These are phyloP conservation scores for Lindbergichthys nudifrons DNA, from an alignment of 2,797 vertebrate species.

Conservation along the genomic window DNA sequence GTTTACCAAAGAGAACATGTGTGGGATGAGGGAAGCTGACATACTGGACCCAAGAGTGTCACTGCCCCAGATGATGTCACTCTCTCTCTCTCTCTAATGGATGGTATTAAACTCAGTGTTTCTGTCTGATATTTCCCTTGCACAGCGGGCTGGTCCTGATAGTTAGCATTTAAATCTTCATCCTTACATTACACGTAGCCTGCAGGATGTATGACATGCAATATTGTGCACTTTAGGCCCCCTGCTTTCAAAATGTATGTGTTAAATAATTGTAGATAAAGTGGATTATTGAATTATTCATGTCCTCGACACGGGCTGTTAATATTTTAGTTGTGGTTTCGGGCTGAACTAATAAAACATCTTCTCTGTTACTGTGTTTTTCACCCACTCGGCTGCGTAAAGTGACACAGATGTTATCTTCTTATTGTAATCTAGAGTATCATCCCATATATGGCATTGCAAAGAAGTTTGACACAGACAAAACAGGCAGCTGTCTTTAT, in stretches of 20 bases:
- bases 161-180: slow-evolving; percentile 15
- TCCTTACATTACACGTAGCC: slow-evolving; percentile 1
- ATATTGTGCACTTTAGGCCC: slow-evolving; percentile 3
- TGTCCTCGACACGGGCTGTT: slow-evolving; percentile 27
- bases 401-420: slow-evolving; percentile 16
- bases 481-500: background rate
- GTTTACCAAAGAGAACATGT: slow-evolving; percentile 12
- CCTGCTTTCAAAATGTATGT: slow-evolving; percentile 6
- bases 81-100: background rate
- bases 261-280: slow-evolving; percentile 24
- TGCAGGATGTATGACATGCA: slow-evolving; percentile 16
- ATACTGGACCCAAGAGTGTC: slow-evolving; percentile 40
- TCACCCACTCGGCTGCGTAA: slow-evolving; percentile 34
- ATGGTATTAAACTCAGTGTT: slow-evolving; percentile 24
- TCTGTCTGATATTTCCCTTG: slow-evolving; percentile 25
- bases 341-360: slow-evolving; percentile 64
- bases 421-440: background rate
- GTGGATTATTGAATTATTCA: slow-evolving; percentile 32
- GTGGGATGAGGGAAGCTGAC: slow-evolving; percentile 41
- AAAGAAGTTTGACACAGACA: slow-evolving; percentile 5
- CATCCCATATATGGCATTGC: background rate
- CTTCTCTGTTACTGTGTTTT: slow-evolving; percentile 44
- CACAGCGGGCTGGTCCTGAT: slow-evolving; percentile 71
- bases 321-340: slow-evolving; percentile 26
- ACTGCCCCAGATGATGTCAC: slow-evolving; percentile 52